These are phyloP conservation scores for Melinopterus prodromus DNA, from an alignment of 2,888 invertebrate species.

Conservation along the genomic window DNA sequence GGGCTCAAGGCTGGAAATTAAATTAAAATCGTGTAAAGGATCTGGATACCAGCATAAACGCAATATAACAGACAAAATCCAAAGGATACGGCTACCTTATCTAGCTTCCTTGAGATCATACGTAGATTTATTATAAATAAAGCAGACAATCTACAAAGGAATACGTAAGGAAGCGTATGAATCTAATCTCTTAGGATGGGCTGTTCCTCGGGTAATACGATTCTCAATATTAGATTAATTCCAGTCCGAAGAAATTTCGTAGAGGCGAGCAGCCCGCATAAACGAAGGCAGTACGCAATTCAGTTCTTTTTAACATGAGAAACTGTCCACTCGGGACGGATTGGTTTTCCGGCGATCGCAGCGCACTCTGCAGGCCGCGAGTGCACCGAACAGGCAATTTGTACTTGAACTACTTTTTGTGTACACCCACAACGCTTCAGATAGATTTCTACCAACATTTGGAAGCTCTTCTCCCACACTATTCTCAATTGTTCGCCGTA, in stretches of 20 bases:
- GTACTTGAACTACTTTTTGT: constrained; percentile 4
- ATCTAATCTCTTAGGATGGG: background rate
- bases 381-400: background rate
- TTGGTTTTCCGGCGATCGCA: background rate
- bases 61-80: background rate
- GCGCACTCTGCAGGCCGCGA: background rate
- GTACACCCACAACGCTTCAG: background rate
- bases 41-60: background rate
- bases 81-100: too few relatives aligned
- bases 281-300: background rate
- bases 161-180: background rate
- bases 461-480: background rate
- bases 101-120: background rate
- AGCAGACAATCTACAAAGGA: background rate
- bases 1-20: too few relatives aligned
- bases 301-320: background rate
- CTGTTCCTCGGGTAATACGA: background rate
- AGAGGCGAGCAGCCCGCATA: background rate
- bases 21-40: background rate
- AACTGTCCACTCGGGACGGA: background rate
- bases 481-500: background rate
- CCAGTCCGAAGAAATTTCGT: background rate
- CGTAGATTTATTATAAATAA: background rate
- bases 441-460: background rate
- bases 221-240: background rate